Percentiles rank a stretch among this genome's conserved stretches.
Evolutionary conservation across 2,888 invertebrate species (phyloP).

Genomic region (Biston stratarius): DNA sequence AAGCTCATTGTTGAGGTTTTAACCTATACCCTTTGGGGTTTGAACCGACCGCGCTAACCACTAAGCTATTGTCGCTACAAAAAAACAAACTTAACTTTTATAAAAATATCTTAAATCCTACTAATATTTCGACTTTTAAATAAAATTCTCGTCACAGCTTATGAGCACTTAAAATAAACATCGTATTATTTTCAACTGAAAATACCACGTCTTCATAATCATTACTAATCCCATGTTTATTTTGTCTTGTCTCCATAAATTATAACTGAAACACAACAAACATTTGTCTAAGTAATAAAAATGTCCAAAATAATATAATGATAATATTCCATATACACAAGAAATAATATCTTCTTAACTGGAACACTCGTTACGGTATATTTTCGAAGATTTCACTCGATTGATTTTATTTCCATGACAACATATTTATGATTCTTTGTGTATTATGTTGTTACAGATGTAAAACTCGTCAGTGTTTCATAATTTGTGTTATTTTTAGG

Average conservation of each 20-base stretch:
- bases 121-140: too few species aligned
- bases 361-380: slow-evolving; percentile 39
- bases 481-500: neutral
- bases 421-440: slow-evolving; percentile 72
- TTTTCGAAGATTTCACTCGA: slow-evolving; percentile 60
- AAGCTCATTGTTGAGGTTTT: too few species aligned
- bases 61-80: too few species aligned
- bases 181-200: slow-evolving; percentile 8
- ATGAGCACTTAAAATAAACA: slow-evolving; percentile 3
- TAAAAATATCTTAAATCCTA: too few species aligned
- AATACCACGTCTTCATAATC: slow-evolving; percentile 14
- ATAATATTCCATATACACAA: slow-evolving; percentile 25
- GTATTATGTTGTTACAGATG: slow-evolving; percentile 48
- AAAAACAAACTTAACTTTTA: too few species aligned
- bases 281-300: slow-evolving; percentile 51
- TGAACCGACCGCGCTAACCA: too few species aligned
- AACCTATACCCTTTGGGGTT: too few species aligned
- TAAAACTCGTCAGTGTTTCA: neutral
- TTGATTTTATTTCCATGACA: slow-evolving; percentile 71
- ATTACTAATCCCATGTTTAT: slow-evolving; percentile 25
- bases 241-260: slow-evolving; percentile 31
- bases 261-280: slow-evolving; percentile 48
- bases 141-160: neutral
- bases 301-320: slow-evolving; percentile 42
- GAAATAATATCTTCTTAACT: neutral